Base-by-base conservation (phyloP, 2,797 vertebrate genomes). In the Lepus townsendii region DNA sequence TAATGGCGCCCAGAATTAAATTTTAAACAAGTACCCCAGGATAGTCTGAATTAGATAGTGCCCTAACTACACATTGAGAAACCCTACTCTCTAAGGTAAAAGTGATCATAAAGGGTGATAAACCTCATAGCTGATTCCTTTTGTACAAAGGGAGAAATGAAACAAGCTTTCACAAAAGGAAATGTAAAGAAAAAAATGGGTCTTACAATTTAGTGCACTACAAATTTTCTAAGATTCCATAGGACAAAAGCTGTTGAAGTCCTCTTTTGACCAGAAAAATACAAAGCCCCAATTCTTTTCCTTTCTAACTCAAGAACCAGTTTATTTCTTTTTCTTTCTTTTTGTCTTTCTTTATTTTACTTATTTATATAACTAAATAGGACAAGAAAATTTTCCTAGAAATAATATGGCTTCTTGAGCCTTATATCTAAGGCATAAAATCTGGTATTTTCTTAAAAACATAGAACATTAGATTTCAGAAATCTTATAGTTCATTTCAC, bases 321-420 rank as follows among this genome's bases (percentile, higher is more conserved):
- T 94, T 83, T 27, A 7, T 76, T 83, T 82, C 52, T 80, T 83
- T 87, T 82, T 93, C 16, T 94, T 80, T 30, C 7, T 76, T 85
- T 82, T 47, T 83, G 83, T 82, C 93, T 90, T 83, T 69, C 42
- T 47, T 47, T 47, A 47, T 47, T 47, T 47, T 47, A 47, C 42
- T 47, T 47, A 47, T 9, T 47, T 47, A 47, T 47, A 47, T 47
- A 47, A 71, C 65, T 94, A 91, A 96, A 93, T 93, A 62, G 42
- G 27, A 76, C 69, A 96, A 66, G 35, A 95, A 88, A 94, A 96
- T 93, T 84, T 95, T 85, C 71, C 84, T 92, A 88, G 85, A 97
- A 95, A 96, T 95, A 97, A 96, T 47, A 95, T 90, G 80, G 35
- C 72, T 94, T 88, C 30, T 50, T 84, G 92, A 91, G 93, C 26